Percentiles rank a stretch among this genome's conserved stretches.
These are phyloP conservation scores for Meleagris gallopavo DNA, from an alignment of 2,113 vertebrate species.

Conservation along the genomic window DNA sequence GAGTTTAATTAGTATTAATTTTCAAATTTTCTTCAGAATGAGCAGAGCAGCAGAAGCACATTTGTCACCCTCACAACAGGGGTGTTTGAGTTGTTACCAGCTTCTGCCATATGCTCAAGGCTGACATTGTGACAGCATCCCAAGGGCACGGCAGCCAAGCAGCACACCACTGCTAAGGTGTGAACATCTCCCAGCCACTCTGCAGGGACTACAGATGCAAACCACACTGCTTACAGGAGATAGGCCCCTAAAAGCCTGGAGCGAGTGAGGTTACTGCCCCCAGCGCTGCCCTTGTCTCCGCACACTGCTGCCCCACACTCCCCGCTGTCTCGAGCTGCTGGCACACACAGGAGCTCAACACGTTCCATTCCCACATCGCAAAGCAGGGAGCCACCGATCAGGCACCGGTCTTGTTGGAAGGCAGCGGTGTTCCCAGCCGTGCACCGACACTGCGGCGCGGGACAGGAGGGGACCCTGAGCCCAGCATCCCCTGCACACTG, in stretches of 20 bases:
- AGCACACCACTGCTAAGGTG: not conserved
- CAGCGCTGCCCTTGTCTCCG: not conserved
- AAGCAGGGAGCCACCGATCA: not conserved
- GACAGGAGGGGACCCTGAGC: not conserved
- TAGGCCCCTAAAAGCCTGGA: rapidly evolving
- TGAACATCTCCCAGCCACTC: not conserved
- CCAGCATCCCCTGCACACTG: not conserved
- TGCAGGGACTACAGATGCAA: not conserved
- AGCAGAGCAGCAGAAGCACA: not conserved
- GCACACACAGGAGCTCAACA: not conserved
- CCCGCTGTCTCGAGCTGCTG: rapidly evolving
- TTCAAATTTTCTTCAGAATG: not conserved
- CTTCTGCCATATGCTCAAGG: not conserved
- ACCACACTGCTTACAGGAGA: rapidly evolving
- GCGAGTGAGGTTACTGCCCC: not conserved
- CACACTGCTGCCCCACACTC: not conserved
- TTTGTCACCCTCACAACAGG: rapidly evolving
- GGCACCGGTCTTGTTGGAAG: not conserved
- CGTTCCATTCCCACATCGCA: not conserved
- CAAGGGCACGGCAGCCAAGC: rapidly evolving
- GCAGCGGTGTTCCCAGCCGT: rapidly evolving
- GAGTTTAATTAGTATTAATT: not conserved
- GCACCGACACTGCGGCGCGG: not conserved
- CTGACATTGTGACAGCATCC: rapidly evolving
- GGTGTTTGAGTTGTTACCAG: not conserved